phyloP scores from a whole-genome alignment of 2,888 invertebrate genomes.

The Drosophila maculinotata region DNA sequence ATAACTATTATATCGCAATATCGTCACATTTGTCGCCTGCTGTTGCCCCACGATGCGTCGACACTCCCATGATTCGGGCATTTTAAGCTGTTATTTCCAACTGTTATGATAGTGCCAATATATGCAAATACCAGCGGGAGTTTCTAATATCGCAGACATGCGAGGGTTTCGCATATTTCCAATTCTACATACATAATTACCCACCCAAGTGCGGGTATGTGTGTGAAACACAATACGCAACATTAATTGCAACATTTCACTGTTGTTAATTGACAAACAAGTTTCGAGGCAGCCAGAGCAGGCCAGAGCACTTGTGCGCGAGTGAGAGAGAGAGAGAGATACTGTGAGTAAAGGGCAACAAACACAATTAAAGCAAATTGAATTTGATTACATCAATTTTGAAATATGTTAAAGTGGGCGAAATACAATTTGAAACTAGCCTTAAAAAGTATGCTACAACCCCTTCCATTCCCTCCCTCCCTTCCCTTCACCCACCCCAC shows the following conservation, averaged over 20 bases:
- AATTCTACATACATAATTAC: conserved; percentile 19
- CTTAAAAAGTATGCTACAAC: conserved; percentile 30
- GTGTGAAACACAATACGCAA: conserved; percentile 44
- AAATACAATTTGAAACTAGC: conserved; percentile 61
- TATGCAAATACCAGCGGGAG: conserved; percentile 58
- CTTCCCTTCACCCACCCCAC: neutral
- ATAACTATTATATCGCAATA: too few relatives aligned
- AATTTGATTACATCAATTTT: conserved; percentile 63
- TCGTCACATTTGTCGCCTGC: conserved; percentile 47
- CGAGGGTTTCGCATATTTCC: conserved; percentile 10
- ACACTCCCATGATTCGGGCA: conserved; percentile 71
- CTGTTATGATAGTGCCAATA: conserved; percentile 64
- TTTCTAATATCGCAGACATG: conserved; percentile 40
- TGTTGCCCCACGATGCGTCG: conserved; percentile 35
- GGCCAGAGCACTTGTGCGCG: too few relatives aligned
- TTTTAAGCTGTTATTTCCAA: conserved; percentile 37
- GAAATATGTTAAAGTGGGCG: conserved; percentile 29
- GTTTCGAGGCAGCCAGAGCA: conserved; percentile 25
- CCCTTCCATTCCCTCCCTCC: neutral
- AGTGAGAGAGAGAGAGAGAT: neutral
- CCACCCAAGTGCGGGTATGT: neutral
- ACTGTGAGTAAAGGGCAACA: neutral
- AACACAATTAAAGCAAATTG: conserved; percentile 72
- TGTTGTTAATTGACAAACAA: conserved; percentile 75
- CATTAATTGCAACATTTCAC: conserved; percentile 77